Evolutionary conservation across 2,797 vertebrate genomes (phyloP).

Genomic region (Molothrus ater): DNA sequence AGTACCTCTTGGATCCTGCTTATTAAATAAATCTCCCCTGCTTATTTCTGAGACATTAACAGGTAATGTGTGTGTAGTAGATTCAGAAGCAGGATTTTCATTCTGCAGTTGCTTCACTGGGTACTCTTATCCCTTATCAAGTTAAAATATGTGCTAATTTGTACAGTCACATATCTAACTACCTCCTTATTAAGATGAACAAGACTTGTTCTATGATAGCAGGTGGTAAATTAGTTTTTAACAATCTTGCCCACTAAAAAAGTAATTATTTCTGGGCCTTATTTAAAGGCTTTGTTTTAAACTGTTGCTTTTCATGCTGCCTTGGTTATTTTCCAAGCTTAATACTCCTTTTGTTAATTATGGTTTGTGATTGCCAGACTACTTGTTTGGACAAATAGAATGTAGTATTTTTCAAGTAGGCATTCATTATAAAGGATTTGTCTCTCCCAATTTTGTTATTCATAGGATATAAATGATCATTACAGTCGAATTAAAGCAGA

Average conservation of each 20-base stretch:
- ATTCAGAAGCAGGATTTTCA: background rate
- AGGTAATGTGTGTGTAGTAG: background rate
- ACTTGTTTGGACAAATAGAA: background rate
- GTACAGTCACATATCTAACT: background rate
- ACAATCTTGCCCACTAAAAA: background rate
- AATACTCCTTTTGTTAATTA: background rate
- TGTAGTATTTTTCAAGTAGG: background rate
- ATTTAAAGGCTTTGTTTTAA: background rate
- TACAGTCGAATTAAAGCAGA: background rate
- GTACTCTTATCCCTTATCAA: background rate
- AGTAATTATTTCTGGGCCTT: background rate
- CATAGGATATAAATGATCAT: background rate
- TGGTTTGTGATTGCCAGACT: background rate
- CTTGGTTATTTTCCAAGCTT: background rate
- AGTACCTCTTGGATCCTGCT: background rate
- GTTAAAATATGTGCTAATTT: background rate
- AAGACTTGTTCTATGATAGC: background rate
- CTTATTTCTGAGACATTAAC: background rate
- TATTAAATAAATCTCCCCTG: background rate
- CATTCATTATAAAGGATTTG: background rate
- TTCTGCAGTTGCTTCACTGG: background rate
- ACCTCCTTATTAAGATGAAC: background rate
- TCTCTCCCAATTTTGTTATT: background rate
- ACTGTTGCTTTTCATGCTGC: background rate
- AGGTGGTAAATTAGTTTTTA: conserved; percentile 50